Evolutionary conservation across 2,113 vertebrate genomes (phyloP).

Genomic region (Oryctolagus cuniculus): DNA sequence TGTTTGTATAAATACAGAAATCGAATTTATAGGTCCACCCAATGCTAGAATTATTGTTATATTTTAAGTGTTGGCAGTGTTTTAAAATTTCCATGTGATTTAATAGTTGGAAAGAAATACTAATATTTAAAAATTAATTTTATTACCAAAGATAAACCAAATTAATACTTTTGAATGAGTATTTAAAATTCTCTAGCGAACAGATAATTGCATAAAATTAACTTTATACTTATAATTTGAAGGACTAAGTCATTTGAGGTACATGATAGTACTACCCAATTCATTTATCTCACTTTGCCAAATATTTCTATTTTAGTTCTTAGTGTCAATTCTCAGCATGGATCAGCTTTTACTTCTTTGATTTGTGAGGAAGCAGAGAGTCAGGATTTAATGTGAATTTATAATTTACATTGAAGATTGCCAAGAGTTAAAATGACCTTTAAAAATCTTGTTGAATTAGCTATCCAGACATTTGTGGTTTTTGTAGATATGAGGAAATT

Average conservation of each 20-base stretch:
- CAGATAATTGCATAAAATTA: constrained; percentile 53
- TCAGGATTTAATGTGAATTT: neutral
- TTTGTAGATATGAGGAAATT: neutral
- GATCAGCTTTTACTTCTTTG: neutral
- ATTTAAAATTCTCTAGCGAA: constrained; percentile 52
- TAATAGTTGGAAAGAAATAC: constrained; percentile 39
- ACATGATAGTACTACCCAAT: neutral
- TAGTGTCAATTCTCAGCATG: neutral
- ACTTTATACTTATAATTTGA: constrained; percentile 49
- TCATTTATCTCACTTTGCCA: constrained; percentile 12
- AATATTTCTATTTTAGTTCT: neutral
- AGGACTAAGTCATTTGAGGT: neutral
- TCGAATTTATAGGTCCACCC: neutral
- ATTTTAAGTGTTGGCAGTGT: neutral
- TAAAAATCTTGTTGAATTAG: neutral
- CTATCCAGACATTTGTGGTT: neutral
- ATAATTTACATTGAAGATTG: constrained; percentile 23
- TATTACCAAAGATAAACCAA: constrained; percentile 55
- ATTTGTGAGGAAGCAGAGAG: neutral
- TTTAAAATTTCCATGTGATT: constrained; percentile 40
- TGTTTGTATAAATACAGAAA: neutral
- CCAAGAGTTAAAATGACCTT: neutral
- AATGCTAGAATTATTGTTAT: constrained; percentile 7
- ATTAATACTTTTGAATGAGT: constrained; percentile 64
- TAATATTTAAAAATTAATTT: constrained; percentile 73